These are phyloP conservation scores for Zaprionus lachaisei DNA, from an alignment of 1,140 invertebrate species.

Conservation along the genomic window DNA sequence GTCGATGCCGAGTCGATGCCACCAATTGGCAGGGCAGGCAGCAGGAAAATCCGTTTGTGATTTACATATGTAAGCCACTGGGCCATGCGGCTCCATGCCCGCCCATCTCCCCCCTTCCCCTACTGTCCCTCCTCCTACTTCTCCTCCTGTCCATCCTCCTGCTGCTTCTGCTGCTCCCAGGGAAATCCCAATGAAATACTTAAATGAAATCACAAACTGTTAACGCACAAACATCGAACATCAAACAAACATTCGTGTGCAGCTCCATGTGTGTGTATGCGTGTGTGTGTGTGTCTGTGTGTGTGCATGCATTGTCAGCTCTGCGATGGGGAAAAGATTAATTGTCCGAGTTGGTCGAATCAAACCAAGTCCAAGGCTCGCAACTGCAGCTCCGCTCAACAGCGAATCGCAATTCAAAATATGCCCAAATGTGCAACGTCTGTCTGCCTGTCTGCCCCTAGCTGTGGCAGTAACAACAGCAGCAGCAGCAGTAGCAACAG, in stretches of 20 bases:
- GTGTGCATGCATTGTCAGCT: slow-evolving; percentile 4
- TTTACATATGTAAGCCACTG: slow-evolving; percentile 54
- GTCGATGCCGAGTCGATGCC: not conserved
- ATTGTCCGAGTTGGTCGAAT: slow-evolving; percentile 15
- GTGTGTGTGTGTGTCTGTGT: slow-evolving; percentile 3
- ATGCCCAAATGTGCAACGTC: slow-evolving; percentile 22
- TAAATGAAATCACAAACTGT: slow-evolving; percentile 57
- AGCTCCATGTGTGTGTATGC: slow-evolving; percentile 1
- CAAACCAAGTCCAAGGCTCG: not conserved
- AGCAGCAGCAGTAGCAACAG: not conserved
- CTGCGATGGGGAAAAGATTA: slow-evolving; percentile 25
- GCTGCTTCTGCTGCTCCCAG: slow-evolving; percentile 1
- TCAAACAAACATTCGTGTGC: slow-evolving; percentile 39
- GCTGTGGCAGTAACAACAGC: not conserved
- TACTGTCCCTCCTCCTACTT: not conserved
- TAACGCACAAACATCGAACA: slow-evolving; percentile 48
- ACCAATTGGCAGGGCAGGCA: slow-evolving; percentile 7
- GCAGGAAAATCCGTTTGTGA: slow-evolving; percentile 39
- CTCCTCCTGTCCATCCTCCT: not conserved
- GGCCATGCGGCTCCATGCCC: not conserved
- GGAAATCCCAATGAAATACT: slow-evolving; percentile 54
- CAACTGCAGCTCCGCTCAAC: slow-evolving; percentile 9
- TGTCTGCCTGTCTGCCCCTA: not conserved
- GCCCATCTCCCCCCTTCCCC: not conserved
- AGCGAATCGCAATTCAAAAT: slow-evolving; percentile 32